Evolutionary conservation across 2,797 vertebrate species (phyloP).

Genomic region (Dipus sagitta): DNA sequence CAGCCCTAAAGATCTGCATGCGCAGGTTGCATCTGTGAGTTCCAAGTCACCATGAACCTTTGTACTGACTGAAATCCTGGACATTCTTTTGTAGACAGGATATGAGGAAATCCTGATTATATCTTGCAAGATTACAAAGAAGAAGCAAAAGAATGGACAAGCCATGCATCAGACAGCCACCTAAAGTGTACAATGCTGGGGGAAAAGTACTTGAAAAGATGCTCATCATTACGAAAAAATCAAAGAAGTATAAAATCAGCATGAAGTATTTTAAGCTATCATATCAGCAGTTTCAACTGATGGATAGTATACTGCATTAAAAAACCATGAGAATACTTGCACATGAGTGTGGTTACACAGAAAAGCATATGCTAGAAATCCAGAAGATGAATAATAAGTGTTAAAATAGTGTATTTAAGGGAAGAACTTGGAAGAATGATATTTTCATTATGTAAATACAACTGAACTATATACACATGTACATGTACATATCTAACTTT

Average conservation of each 20-base stretch:
- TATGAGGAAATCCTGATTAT: background rate
- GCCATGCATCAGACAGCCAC: background rate
- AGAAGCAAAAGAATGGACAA: background rate
- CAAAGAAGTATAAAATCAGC: background rate
- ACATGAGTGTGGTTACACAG: background rate
- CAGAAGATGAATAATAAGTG: too few relatives aligned
- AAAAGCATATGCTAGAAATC: background rate
- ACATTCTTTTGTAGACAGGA: background rate
- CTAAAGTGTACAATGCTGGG: background rate
- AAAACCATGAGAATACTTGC: background rate
- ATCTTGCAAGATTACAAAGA: background rate
- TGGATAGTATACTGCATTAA: background rate
- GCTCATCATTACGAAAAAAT: background rate
- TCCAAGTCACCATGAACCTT: background rate
- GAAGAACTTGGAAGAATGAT: background rate
- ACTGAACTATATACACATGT: background rate
- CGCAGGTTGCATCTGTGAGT: background rate
- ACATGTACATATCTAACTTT: background rate
- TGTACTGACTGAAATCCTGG: background rate
- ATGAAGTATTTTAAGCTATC: background rate
- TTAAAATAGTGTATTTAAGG: background rate
- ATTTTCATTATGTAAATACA: background rate
- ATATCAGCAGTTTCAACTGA: background rate
- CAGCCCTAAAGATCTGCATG: too few relatives aligned
- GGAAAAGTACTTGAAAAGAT: background rate